phyloP scores from a whole-genome alignment of 1,140 invertebrate genomes.

The Aphelinus atriplicis region DNA sequence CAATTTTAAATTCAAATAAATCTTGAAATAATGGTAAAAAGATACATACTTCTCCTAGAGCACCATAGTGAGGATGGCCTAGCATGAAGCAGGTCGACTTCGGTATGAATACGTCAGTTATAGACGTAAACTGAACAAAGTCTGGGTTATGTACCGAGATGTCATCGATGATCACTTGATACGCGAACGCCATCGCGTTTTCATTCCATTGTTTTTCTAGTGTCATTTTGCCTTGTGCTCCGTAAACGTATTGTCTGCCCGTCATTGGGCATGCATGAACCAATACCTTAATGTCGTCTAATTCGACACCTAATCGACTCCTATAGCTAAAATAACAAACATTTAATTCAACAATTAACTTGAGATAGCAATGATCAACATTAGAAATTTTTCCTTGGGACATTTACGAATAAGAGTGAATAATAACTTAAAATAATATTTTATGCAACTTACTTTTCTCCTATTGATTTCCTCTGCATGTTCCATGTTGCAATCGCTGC shows the following conservation, averaged over 20 bases:
- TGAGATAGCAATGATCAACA: too few relatives aligned
- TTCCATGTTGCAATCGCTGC: conserved; percentile 29
- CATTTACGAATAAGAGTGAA: too few relatives aligned
- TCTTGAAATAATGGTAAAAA: conserved; percentile 12
- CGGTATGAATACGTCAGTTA: conserved; percentile 78
- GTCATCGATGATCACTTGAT: conserved; percentile 75
- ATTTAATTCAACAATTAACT: conserved; percentile 52
- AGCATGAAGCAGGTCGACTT: conserved; percentile 80
- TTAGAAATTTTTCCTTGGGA: too few relatives aligned
- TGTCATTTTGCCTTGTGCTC: conserved; percentile 68
- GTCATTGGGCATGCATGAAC: conserved; percentile 78
- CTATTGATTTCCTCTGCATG: conserved; percentile 41
- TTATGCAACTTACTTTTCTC: conserved; percentile 49
- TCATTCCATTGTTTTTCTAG: conserved; percentile 77
- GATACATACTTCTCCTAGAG: conserved; percentile 73
- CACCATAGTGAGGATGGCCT: conserved; percentile 82
- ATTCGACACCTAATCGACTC: conserved; percentile 76
- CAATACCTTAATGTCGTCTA: conserved; percentile 77
- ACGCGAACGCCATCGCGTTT: conserved; percentile 70
- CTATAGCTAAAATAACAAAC: conserved; percentile 67
- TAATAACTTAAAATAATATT: neutral
- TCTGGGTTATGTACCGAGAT: conserved; percentile 66
- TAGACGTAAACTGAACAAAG: conserved; percentile 62
- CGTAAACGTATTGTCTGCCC: conserved; percentile 72
- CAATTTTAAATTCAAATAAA: conserved; percentile 24